Evolutionary conservation across 2,797 vertebrate species (phyloP), one percentile per base, ranked within the genome.

Genomic region (Pelodytes ibericus): DNA sequence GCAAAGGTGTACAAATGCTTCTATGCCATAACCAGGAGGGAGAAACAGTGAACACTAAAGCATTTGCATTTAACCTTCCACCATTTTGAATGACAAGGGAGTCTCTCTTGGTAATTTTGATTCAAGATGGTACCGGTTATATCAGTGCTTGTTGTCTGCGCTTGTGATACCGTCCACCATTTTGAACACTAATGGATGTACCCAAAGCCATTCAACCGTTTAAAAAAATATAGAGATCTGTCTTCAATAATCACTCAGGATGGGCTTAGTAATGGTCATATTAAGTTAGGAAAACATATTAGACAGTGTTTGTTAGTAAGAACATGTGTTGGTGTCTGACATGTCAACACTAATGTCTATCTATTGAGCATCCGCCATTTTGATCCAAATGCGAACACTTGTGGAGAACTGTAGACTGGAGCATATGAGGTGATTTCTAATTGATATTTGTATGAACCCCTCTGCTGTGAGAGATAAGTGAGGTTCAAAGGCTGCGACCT

Each of bases 21-120:
- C 53, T 67, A 78, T 67, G 75, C 75, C 51, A 57, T 59, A 64
- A 56, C 64, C 74, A 39, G 22, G 49, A 24, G 31, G 70, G 76
- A 51, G 33, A 41, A 61, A 24, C 65, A 44, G 24, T 22, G 65
- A 61, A 75, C 73, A 39, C 56, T 75, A 53, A 60, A 76, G 57
- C 30, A 53, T 70, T 62, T 60, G 57, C 65, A 41, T 62, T 65
- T 53, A 68, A 18, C 20, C 16, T 31, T 53, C 11, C 11, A 44
- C 66, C 59, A 30, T 70, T 63, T 76, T 67, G 70, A 67, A 68
- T 65, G 51, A 49, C 22, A 57, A 20, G 16, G 10, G 25, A 15
- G 63, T 51, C 56, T 36, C 20, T 33, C 26, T 3, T 30, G 68
- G 51, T 30, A 16, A 31, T 65, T 62, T 66, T 60, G 61, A 69